These are phyloP conservation scores for Menura novaehollandiae DNA, from an alignment of 2,113 vertebrate species.

Conservation along the genomic window DNA sequence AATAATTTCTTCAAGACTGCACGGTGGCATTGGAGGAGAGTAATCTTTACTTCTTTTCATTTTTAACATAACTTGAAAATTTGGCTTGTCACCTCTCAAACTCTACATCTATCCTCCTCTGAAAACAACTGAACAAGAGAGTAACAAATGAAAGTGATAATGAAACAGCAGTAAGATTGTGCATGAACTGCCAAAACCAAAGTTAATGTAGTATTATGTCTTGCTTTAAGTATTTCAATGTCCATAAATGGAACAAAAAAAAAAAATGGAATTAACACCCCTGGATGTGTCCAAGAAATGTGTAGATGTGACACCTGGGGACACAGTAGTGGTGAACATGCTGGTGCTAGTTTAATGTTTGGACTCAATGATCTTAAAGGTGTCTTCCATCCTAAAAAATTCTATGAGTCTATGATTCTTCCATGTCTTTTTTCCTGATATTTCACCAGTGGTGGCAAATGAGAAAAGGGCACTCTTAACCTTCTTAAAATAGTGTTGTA, in stretches of 20 bases:
- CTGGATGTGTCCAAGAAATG: background rate
- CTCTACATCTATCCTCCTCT: background rate
- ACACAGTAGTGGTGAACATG: background rate
- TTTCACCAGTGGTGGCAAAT: background rate
- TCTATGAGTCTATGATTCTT: too few relatives aligned
- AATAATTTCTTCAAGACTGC: background rate
- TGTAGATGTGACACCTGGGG: background rate
- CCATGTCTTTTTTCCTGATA: background rate
- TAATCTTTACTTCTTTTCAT: background rate
- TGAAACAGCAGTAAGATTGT: background rate
- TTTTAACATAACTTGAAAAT: background rate
- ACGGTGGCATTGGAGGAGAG: background rate
- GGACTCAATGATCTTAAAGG: background rate
- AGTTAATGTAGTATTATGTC: background rate
- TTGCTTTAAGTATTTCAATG: background rate
- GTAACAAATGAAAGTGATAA: background rate
- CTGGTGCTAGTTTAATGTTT: background rate
- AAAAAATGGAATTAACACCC: background rate
- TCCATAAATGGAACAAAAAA: background rate
- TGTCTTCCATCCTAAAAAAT: background rate
- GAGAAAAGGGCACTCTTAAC: background rate
- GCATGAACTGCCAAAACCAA: background rate
- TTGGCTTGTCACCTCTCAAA: background rate
- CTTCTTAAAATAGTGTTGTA: background rate
- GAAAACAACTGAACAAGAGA: background rate